Evolutionary conservation across 2,797 vertebrate genomes (phyloP).

Genomic region (Delichon dasypus): DNA sequence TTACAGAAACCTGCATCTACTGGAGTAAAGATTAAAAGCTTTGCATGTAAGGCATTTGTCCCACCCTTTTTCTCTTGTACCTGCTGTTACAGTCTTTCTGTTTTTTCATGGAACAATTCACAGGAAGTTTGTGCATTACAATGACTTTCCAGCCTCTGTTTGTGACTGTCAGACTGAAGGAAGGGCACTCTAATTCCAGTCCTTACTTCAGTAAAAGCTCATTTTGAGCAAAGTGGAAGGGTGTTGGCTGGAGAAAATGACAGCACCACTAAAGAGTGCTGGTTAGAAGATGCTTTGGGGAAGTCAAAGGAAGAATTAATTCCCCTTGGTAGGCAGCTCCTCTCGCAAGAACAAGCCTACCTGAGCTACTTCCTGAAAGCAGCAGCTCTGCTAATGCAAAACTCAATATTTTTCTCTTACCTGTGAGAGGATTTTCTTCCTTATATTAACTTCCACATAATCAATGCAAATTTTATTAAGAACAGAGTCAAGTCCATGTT

Average conservation of each 20-base stretch:
- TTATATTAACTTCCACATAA: background rate
- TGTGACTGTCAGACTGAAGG: background rate
- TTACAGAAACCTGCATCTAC: background rate
- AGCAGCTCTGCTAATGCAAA: background rate
- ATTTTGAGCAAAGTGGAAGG: background rate
- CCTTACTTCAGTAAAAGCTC: background rate
- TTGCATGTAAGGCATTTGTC: background rate
- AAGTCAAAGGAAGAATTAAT: background rate
- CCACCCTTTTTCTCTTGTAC: background rate
- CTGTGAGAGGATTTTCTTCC: background rate
- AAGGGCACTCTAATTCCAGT: background rate
- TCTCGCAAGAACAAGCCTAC: background rate
- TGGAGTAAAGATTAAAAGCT: background rate
- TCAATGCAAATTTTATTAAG: background rate
- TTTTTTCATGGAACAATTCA: background rate
- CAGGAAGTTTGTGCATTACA: background rate
- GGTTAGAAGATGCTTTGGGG: background rate
- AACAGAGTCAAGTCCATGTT: background rate
- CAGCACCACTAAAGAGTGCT: background rate
- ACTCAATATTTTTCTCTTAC: background rate
- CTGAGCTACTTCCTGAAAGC: background rate
- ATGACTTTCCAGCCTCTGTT: background rate
- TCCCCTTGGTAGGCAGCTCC: background rate
- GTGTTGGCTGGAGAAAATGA: background rate
- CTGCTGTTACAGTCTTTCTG: background rate